Conservation (phyloP, 2,113 vertebrate species). For the Geococcyx californianus region DNA sequence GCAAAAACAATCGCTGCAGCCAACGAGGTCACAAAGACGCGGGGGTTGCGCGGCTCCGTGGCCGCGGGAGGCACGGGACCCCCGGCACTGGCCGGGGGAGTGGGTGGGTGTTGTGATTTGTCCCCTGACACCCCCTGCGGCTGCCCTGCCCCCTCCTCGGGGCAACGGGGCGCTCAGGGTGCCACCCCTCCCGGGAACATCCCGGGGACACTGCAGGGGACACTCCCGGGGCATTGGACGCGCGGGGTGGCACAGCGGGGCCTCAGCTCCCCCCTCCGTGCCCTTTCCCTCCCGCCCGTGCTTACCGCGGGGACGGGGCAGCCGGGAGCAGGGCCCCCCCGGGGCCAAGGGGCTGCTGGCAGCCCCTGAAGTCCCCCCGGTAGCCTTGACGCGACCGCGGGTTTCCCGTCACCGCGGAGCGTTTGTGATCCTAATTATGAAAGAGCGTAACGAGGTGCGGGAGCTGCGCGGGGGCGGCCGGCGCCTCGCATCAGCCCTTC, state of each 20-base stretch:
- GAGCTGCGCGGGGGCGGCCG: neutral
- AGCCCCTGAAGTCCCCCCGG: constrained; percentile 6
- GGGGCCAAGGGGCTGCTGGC: neutral
- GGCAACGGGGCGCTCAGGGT: too few relatives aligned
- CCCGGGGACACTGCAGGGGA: neutral
- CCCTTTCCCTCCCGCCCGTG: neutral
- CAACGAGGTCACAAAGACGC: neutral
- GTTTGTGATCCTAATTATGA: constrained; percentile 61
- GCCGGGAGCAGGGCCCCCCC: neutral
- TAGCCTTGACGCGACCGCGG: constrained; percentile 51
- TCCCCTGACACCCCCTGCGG: neutral
- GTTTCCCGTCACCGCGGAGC: constrained; percentile 5
- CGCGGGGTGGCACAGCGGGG: neutral
- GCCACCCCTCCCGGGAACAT: neutral
- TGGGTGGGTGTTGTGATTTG: too few relatives aligned
- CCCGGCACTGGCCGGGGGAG: neutral
- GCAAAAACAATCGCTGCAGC: neutral
- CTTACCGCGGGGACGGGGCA: neutral
- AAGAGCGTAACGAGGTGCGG: neutral
- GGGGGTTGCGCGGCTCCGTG: neutral
- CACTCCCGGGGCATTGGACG: neutral
- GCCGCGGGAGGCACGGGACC: neutral
- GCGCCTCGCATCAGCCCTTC: neutral
- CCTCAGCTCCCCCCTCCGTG: neutral
- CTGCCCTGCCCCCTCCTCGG: neutral